Conservation (phyloP, 2,888 invertebrate species). For the Archips xylosteana region DNA sequence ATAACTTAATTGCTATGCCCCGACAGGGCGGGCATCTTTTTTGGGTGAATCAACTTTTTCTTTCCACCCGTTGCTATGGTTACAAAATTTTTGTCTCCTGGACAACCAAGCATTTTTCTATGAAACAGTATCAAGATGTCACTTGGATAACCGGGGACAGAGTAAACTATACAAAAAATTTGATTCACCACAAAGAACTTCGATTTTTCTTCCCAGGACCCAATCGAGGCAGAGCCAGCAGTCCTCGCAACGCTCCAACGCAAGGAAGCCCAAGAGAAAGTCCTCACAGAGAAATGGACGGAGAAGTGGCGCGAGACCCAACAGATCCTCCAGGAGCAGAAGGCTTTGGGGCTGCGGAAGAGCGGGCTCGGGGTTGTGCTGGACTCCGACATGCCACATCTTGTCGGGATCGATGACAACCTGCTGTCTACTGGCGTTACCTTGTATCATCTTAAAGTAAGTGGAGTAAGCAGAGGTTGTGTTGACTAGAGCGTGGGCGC, state of each 20-base stretch:
- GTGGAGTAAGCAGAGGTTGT: neutral
- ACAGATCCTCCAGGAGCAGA: conserved; percentile 94
- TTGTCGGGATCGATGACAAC: conserved; percentile 96
- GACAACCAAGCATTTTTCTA: no score
- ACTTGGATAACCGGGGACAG: no score
- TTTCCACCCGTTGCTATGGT: no score
- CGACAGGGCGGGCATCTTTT: no score
- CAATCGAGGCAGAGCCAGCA: conserved; percentile 84
- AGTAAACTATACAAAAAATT: no score
- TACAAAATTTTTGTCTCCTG: no score
- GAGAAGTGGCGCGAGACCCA: conserved; percentile 97
- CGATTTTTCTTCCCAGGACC: conserved; percentile 65
- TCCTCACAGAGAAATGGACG: conserved; percentile 96
- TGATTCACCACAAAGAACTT: no score
- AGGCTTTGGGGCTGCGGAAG: conserved; percentile 93
- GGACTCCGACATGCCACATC: conserved; percentile 96
- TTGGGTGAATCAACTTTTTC: no score
- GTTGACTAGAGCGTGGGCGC: no score
- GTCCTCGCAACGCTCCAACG: conserved; percentile 94
- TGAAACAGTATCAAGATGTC: no score
- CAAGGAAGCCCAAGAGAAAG: conserved; percentile 96
- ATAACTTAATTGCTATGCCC: no score
- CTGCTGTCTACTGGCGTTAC: conserved; percentile 96
- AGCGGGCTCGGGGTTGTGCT: conserved; percentile 95
- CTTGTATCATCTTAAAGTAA: conserved; percentile 93